Conservation (phyloP, 2,113 vertebrate genomes). For the Clarias batrachus region DNA sequence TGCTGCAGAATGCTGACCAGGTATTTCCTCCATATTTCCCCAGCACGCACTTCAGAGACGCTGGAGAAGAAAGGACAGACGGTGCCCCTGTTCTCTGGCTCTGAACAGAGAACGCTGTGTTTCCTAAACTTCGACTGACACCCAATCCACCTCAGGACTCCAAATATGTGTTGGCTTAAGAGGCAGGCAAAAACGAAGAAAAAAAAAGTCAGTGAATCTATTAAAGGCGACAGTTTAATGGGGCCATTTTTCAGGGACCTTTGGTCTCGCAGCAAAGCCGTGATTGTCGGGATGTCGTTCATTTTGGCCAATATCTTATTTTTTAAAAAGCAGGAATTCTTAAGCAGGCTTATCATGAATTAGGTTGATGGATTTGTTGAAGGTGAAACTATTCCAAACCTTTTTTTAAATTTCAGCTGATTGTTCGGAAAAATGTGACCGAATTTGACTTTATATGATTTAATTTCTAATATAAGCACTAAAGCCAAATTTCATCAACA, state of each 20-base stretch:
- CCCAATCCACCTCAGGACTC: slow-evolving; percentile 18
- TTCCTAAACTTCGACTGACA: slow-evolving; percentile 42
- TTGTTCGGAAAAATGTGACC: background rate
- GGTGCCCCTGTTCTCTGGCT: slow-evolving; percentile 63
- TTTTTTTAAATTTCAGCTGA: background rate
- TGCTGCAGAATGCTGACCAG: slow-evolving; percentile 33
- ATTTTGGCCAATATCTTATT: background rate
- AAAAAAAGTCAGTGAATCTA: background rate
- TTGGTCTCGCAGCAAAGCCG: background rate
- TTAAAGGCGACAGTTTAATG: background rate
- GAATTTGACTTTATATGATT: background rate
- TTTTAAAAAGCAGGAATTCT: background rate
- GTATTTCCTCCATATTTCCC: slow-evolving; percentile 59
- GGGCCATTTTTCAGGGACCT: background rate
- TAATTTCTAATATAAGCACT: background rate
- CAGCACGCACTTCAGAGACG: slow-evolving; percentile 64
- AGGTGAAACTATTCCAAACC: background rate
- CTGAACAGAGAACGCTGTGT: slow-evolving; percentile 68
- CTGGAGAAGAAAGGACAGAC: slow-evolving; percentile 67
- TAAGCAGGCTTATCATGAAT: background rate
- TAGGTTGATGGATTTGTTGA: background rate
- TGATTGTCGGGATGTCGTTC: background rate
- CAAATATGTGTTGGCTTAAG: slow-evolving; percentile 37
- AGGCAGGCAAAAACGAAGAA: slow-evolving; percentile 1
- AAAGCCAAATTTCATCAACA: background rate